A percentile compares a stretch with the other conserved stretches of the same genome.
These are phyloP conservation scores for Montipora foliosa DNA, from an alignment of 64 coral and sea anemone genomes.

Conservation along the genomic window DNA sequence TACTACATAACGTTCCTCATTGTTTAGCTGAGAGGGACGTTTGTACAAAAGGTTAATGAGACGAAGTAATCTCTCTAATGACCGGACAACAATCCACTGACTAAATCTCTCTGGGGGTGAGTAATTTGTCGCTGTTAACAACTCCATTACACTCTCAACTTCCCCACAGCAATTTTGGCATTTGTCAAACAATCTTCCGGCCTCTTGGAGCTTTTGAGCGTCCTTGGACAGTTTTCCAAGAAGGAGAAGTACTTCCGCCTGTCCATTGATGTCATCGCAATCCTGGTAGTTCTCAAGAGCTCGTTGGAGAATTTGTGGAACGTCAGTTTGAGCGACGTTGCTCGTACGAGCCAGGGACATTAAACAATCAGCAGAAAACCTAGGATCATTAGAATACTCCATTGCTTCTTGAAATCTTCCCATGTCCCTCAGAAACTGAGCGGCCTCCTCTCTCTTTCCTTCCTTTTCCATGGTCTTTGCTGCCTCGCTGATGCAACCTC, in stretches of 20 bases:
- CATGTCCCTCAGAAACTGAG: constrained; percentile 33
- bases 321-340: background rate
- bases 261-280: constrained; percentile 44
- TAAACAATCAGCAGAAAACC: constrained; percentile 77
- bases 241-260: constrained; percentile 64
- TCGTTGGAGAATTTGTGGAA: constrained; percentile 25
- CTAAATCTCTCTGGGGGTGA: background rate
- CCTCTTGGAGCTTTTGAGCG: constrained; percentile 19
- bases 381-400: constrained; percentile 58
- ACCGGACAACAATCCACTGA: constrained; percentile 65
- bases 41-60: constrained; percentile 57
- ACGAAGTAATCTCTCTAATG: constrained; percentile 64
- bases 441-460: constrained; percentile 64
- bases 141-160: constrained; percentile 59
- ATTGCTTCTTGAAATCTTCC: constrained; percentile 73
- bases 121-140: constrained; percentile 26
- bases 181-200: constrained; percentile 68
- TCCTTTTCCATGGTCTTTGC: constrained; percentile 28
- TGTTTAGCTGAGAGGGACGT: constrained; percentile 2
- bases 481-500: too few relatives aligned
- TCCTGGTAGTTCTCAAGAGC: constrained; percentile 52
- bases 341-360: constrained; percentile 49
- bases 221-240: constrained; percentile 41
- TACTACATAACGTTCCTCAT: constrained; percentile 17
- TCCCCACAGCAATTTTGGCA: constrained; percentile 76